Evolutionary conservation across 2,113 vertebrate species (phyloP), one percentile per base, ranked within the genome.

Genomic region (Lipophrys pholis): DNA sequence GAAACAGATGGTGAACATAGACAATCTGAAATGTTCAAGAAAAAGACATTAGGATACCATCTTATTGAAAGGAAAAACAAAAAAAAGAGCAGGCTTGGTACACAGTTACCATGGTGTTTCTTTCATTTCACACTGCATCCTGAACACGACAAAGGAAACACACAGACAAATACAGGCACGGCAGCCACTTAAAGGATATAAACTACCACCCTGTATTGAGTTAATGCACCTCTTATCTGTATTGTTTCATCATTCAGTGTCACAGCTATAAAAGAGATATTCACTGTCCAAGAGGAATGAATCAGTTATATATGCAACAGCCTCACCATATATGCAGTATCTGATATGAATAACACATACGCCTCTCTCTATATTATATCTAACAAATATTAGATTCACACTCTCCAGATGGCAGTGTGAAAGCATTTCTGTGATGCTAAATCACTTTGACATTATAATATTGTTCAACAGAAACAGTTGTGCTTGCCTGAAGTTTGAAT

Each of bases 1-100:
- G 54, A 72, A 71, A 57, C 86, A 85, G 81, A 63, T 73, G 57
- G 61, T 4, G 6, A 80, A 59, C 43, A 60, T 36, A 46, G 58
- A 35, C 55, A 43, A 50, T 38, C 8, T 41, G 38, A 75, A 42
- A 75, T 41, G 38, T 30, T n/a, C 50, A 68, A 82, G 69, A 42
- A 16, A 5, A 53, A n/a, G 7, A 39, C 36, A 58, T n/a, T 30
- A 30, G 11, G 51, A 40, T 17, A 4, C 16, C 65, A 17, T 11
- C 16, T 40, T 40, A 49, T 53, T 12, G 0, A 15, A 49, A 52
- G 21, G 21, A 30, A 30, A 30, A 30, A 4, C 21, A 4, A 30
- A 2, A 30, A n/a, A 30, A 30, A 59, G 30, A 30, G 15, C 21
- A 11, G 6, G 11, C 52, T 35, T 48, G 40, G 8, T n/a, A n/a